phyloP scores from a whole-genome alignment of 2,888 invertebrate genomes.

The Falcaria lacertinaria region DNA sequence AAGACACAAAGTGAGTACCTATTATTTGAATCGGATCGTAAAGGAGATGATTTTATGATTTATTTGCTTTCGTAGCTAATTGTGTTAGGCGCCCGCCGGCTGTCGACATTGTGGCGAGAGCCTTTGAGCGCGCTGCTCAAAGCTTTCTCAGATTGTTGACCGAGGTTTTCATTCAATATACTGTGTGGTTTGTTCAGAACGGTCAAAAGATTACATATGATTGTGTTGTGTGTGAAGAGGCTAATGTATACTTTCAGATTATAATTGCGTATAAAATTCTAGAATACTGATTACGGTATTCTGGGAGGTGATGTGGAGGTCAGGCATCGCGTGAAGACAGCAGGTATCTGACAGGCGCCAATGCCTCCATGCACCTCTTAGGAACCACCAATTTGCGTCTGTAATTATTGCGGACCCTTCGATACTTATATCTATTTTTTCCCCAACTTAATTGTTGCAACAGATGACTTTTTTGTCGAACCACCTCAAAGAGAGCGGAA shows the following conservation, averaged over 20 bases:
- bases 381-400: constrained; percentile 78
- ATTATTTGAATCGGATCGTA: constrained; percentile 46
- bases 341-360: constrained; percentile 74
- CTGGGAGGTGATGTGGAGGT: constrained; percentile 28
- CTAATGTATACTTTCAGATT: constrained; percentile 9
- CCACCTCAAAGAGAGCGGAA: constrained; percentile 79
- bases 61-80: constrained; percentile 61
- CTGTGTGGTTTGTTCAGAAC: constrained; percentile 27
- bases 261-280: neutral
- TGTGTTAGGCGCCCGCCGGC: constrained; percentile 51
- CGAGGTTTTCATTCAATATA: constrained; percentile 31
- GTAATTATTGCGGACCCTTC: constrained; percentile 80
- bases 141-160: constrained; percentile 30
- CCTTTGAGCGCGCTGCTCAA: constrained; percentile 36
- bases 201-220: constrained; percentile 15
- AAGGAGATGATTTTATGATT: constrained; percentile 55
- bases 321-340: constrained; percentile 55
- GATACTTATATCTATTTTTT: constrained; percentile 79
- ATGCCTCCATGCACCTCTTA: constrained; percentile 59
- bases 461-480: constrained; percentile 80
- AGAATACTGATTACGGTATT: constrained; percentile 6
- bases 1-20: constrained; percentile 24
- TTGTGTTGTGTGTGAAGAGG: constrained; percentile 3
- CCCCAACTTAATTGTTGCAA: constrained; percentile 75
- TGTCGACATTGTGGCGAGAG: constrained; percentile 35